These are phyloP conservation scores for Osmerus mordax DNA, from an alignment of 2,113 vertebrate genomes.

Conservation along the genomic window DNA sequence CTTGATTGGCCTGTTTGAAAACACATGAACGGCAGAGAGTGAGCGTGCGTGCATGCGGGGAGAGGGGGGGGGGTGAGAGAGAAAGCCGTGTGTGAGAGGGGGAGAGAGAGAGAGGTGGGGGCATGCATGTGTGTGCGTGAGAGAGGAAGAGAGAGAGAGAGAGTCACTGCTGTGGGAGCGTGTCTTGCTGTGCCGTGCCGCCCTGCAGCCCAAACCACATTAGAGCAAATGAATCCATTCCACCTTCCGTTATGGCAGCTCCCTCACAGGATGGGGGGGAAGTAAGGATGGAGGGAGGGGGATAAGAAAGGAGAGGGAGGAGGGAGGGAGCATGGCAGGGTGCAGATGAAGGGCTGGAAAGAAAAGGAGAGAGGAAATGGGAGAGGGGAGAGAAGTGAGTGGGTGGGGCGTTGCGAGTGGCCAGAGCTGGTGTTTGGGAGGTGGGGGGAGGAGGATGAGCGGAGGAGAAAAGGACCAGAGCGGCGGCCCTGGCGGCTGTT, in stretches of 20 bases:
- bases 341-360: conserved; percentile 54
- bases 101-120: conserved; percentile 48
- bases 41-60: conserved; percentile 6
- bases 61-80: conserved; percentile 38
- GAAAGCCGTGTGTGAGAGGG: conserved; percentile 8
- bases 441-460: conserved; percentile 28
- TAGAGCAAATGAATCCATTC: conserved; percentile 80
- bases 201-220: conserved; percentile 77
- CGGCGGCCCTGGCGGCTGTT: too few relatives aligned
- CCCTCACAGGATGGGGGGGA: conserved; percentile 63
- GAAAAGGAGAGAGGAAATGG: conserved; percentile 7
- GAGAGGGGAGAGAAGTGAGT: conserved; percentile 27
- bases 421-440: conserved; percentile 41
- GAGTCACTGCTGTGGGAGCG: conserved; percentile 54
- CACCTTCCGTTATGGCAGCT: conserved; percentile 73
- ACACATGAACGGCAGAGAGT: conserved; percentile 63
- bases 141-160: conserved; percentile 34
- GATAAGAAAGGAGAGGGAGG: conserved; percentile 11
- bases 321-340: conserved; percentile 45
- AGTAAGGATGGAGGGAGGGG: conserved; percentile 40
- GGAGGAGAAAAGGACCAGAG: neutral
- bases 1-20: conserved; percentile 76
- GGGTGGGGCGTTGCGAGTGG: conserved; percentile 67
- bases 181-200: conserved; percentile 69
- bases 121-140: conserved; percentile 51